Percentiles rank a stretch among this genome's conserved stretches.
phyloP scores from a whole-genome alignment of 2,113 vertebrate species.

The Gambusia affinis region DNA sequence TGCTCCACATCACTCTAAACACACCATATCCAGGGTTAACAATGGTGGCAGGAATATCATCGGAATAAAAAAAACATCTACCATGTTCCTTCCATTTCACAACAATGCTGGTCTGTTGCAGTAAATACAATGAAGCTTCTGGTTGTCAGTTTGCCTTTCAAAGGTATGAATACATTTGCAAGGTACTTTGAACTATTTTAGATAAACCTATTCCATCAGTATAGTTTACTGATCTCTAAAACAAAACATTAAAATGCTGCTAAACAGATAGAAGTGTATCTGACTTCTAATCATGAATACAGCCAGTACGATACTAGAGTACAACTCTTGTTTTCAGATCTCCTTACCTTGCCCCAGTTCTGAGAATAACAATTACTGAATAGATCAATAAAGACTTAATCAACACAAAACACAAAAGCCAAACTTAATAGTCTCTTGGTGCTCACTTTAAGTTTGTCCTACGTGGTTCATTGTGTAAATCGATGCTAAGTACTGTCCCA shows the following conservation, averaged over 20 bases:
- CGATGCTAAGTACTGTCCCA: conserved; percentile 24
- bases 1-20: not conserved
- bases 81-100: too few species aligned
- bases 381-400: conserved; percentile 62
- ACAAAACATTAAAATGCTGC: conserved; percentile 1
- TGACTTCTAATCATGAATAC: not conserved
- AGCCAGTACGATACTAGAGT: conserved; percentile 23
- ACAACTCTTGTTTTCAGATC: conserved; percentile 32
- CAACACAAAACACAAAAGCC: conserved; percentile 35
- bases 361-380: conserved; percentile 46
- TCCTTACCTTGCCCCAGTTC: conserved; percentile 32
- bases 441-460: conserved; percentile 37
- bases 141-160: too few species aligned
- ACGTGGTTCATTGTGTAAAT: conserved; percentile 26
- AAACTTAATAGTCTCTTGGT: conserved; percentile 24
- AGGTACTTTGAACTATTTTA: not conserved
- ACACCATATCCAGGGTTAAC: not conserved
- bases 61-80: not conserved
- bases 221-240: not conserved
- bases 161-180: too few species aligned
- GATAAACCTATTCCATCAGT: not conserved
- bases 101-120: too few species aligned
- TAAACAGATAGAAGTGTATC: not conserved
- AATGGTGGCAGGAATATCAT: too few species aligned
- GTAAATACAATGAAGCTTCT: not conserved